Conservation (phyloP, 2,113 vertebrate species). For the Genyomyrus donnyi region DNA sequence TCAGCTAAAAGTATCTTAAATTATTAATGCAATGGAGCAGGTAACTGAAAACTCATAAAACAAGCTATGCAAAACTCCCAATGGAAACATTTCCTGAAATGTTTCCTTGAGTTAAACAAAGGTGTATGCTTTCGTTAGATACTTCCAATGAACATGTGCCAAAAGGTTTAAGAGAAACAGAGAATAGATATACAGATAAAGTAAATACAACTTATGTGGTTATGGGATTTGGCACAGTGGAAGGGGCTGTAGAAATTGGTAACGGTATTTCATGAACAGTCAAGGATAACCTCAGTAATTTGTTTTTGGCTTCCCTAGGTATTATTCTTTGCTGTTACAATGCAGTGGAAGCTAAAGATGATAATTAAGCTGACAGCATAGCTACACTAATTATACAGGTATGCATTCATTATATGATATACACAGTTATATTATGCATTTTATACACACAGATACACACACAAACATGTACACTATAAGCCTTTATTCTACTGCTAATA, state of each 20-base stretch:
- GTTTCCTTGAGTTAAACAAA: not conserved
- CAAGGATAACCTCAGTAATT: not conserved
- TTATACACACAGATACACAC: not conserved
- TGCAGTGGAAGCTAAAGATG: not conserved
- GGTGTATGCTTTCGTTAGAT: not conserved
- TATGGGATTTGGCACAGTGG: not conserved
- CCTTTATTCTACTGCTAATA: not conserved
- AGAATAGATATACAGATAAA: not conserved
- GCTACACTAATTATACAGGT: not conserved
- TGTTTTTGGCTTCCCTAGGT: not conserved
- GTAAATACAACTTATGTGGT: not conserved
- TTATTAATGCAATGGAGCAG: not conserved
- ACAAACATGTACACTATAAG: not conserved
- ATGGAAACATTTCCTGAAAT: not conserved
- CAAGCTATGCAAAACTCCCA: not conserved
- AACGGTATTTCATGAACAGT: not conserved
- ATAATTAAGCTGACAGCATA: not conserved
- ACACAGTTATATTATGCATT: not conserved
- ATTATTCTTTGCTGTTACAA: not conserved
- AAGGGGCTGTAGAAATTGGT: not conserved
- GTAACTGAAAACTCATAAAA: not conserved
- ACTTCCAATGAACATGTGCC: not conserved
- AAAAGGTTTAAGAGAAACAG: not conserved
- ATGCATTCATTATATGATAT: not conserved
- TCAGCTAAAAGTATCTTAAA: constrained; percentile 10